Evolutionary conservation across 2,797 vertebrate species (phyloP), one percentile per base, ranked within the genome.

Genomic region (Darevskia mixta): DNA sequence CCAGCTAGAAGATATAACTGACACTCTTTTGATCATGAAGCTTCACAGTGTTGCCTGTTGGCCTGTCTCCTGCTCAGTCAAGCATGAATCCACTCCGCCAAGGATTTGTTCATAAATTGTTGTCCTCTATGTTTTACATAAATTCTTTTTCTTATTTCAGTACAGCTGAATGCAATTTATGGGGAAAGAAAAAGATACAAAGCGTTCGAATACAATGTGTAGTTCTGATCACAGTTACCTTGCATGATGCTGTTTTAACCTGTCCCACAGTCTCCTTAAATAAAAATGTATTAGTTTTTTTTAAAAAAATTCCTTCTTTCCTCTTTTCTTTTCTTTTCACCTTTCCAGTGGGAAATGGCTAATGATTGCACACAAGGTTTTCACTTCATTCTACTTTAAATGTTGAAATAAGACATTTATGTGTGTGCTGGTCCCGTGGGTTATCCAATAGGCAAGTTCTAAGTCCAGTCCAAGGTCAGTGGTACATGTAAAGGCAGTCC

Each of bases 1-100:
- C 23, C 38, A 61, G 38, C 64, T 10, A 89, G 77, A 83, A 91
- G 55, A 69, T 83, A 85, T 82, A 87, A 71, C 9, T 77, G n/a
- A 58, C 18, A 73, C 58, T 61, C 90, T 91, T 92, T 86, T 88
- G 82, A 91, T 90, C 35, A 43, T 84, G 49, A 88, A 49, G 84
- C 88, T 85, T 91, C 87, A 86, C 72, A 89, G 84, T 79, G 92
- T 83, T 90, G 8, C 49, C 88, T 58, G 7, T 32, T 87, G 83
- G 80, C 6, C 9, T 81, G 41, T 64, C 49, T 55, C 77, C 67
- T 81, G 71, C 20, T 17, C 79, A 71, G 0, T 66, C 32, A 49
- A 0, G 0, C 3, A 1, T 11, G 66, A 27, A 20, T 1, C 64
- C 67, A 43, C 85, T 84, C 38, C 81, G 17, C 17, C 25, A 71